Evolutionary conservation across 64 coral and sea anemone species (phyloP).

Genomic region (Actinia tenebrosa): DNA sequence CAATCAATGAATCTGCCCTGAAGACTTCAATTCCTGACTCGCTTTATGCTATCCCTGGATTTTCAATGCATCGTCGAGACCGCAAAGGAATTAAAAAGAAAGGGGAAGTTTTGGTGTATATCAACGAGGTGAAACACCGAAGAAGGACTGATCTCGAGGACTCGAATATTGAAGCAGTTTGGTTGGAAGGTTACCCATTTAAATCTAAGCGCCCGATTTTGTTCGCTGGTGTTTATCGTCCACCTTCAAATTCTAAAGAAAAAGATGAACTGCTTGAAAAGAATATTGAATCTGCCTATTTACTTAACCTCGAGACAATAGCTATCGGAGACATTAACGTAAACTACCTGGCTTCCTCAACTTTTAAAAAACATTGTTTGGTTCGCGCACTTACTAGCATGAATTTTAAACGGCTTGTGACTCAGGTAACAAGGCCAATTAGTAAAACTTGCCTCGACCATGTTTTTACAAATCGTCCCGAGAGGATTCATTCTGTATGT

Average conservation of each 20-base stretch:
- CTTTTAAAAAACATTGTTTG: constrained; percentile 48
- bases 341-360: constrained; percentile 15
- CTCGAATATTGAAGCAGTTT: constrained; percentile 36
- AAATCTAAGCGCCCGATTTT: constrained; percentile 51
- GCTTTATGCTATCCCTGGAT: constrained; percentile 38
- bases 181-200: constrained; percentile 56
- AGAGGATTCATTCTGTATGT: constrained; percentile 47
- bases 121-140: constrained; percentile 41
- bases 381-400: constrained; percentile 44
- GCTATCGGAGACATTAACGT: constrained; percentile 63
- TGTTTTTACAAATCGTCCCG: too few relatives aligned
- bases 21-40: constrained; percentile 1
- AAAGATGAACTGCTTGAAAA: constrained; percentile 12
- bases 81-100: constrained; percentile 13
- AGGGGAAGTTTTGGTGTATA: constrained; percentile 46
- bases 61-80: constrained; percentile 36
- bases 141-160: constrained; percentile 50
- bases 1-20: too few relatives aligned
- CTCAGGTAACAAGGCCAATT: constrained; percentile 21
- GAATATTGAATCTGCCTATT: constrained; percentile 46
- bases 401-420: constrained; percentile 62
- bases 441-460: too few relatives aligned
- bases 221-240: constrained; percentile 49
- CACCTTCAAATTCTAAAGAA: constrained; percentile 42
- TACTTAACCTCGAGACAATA: constrained; percentile 51